phyloP scores from a whole-genome alignment of 1,140 invertebrate genomes.

The Papilio polyxenes region DNA sequence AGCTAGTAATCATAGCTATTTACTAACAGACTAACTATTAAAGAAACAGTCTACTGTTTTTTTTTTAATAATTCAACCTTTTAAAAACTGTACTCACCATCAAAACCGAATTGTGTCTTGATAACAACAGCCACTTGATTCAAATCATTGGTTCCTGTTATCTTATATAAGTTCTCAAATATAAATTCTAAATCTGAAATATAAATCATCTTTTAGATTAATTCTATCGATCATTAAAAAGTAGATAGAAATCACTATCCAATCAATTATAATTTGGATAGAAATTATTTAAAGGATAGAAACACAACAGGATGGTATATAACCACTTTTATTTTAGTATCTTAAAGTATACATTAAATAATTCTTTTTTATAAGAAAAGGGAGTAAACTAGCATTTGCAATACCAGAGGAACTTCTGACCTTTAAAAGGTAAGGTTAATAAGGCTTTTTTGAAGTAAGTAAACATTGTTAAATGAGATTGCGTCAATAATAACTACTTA shows the following conservation, averaged over 20 bases:
- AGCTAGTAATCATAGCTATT: too few species aligned
- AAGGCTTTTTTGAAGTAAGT: too few species aligned
- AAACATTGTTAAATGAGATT: too few species aligned
- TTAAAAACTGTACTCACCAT: conserved; percentile 47
- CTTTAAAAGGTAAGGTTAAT: too few species aligned
- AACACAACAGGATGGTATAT: neutral
- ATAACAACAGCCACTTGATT: conserved; percentile 45
- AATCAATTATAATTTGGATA: conserved; percentile 5
- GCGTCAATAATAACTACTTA: conserved; percentile 43
- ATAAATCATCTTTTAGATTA: neutral
- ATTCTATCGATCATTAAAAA: neutral
- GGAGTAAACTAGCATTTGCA: too few species aligned
- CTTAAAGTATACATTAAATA: too few species aligned
- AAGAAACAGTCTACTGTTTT: too few species aligned
- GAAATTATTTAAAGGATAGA: neutral
- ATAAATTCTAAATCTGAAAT: conserved; percentile 51
- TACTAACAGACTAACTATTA: too few species aligned
- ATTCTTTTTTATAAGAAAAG: too few species aligned
- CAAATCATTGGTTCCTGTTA: conserved; percentile 45
- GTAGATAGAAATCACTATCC: neutral
- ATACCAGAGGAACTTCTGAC: too few species aligned
- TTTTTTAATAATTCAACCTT: too few species aligned
- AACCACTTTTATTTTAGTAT: neutral
- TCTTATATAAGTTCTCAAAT: conserved; percentile 49
- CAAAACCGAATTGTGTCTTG: conserved; percentile 44